Evolutionary conservation across 2,797 vertebrate genomes (phyloP), one percentile per base, ranked within the genome.

Genomic region (Moxostoma hubbsi): DNA sequence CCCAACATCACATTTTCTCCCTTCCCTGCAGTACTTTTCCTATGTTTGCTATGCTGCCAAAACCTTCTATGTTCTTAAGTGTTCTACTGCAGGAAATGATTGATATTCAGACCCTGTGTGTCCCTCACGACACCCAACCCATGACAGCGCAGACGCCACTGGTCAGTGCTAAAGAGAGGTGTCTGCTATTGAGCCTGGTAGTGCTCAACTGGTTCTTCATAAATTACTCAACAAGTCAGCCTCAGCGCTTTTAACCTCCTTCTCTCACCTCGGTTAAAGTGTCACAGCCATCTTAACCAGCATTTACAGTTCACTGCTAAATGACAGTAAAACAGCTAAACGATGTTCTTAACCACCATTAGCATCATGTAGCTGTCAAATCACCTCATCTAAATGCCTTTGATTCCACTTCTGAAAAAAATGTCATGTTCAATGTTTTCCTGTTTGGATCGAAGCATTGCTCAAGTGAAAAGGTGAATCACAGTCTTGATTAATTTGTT

Each of bases 91-190:
- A 82, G 86, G 86, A 69, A 63, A 50, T 75, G 68, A 78, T 64
- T 80, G 87, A 90, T 89, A 86, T 89, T 88, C 86, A 65, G 84
- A 74, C 80, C 81, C 77, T 73, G 82, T 81, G 80, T 87, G 85
- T 85, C 81, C 72, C 75, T 86, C 12, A 2, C 12, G 15, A 24
- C 18, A 24, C 18, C 1, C 24, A 24, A 70, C 24, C 9, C 54
- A 77, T 43, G 65, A 24, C 61, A 50, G 51, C 61, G 57, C 47
- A 78, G 79, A 80, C 59, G 65, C 77, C 59, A 69, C 61, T n/a
- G 55, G 71, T 24, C 43, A 64, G n/a, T 59, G 46, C 7, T 53
- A 69, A 11, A 73, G 61, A 73, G 79, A 85, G 73, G 75, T 77
- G 76, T 71, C 69, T 55, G 51, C 69, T 59, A 79, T 66, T 67